Evolutionary conservation across 2,113 vertebrate species (phyloP), one percentile per base, ranked within the genome.

Genomic region (Papio anubis): DNA sequence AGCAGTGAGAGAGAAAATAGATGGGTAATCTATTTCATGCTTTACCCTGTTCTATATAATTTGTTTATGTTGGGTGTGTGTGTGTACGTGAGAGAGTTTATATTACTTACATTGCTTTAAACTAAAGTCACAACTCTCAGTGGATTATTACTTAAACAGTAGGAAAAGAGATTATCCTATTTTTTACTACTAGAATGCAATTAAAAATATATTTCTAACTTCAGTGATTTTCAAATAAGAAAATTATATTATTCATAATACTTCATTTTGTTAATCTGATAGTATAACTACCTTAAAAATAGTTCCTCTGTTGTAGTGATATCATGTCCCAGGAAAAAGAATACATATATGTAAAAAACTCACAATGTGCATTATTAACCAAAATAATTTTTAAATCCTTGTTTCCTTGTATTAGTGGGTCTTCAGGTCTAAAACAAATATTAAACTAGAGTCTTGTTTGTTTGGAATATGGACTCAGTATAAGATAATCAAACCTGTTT

Each of bases 171-270:
- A 84, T 35, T n/a, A 68, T 66, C 0, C 79, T 61, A 27, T 64
- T 70, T 85, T 73, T 61, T 76, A 57, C 6, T 25, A 68, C 48
- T 59, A 79, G 76, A 70, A 76, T 76, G 1, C 8, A 64, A 73
- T 85, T 45, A 85, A 64, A 78, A 90, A 94, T 79, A 2, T 70
- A 57, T 82, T 78, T 25, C 23, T 64, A 76, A 70, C 85, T 66
- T 92, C 11, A 48, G 40, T 78, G n/a, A 88, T 80, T 96, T 93
- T 76, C 48, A 79, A 85, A 83, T 80, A 59, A 88, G 72, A 64
- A 75, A 75, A 76, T 86, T 32, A 96, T 80, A 73, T 83, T 55
- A 43, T 23, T 79, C 92, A 5, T 35, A 82, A 80, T 81, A 61
- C 13, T 13, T 94, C 5, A 12, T 43, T 32, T 81, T 93, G 43